These are phyloP conservation scores for Elaphurus davidianus DNA, from an alignment of 2,113 vertebrate genomes.

Conservation along the genomic window DNA sequence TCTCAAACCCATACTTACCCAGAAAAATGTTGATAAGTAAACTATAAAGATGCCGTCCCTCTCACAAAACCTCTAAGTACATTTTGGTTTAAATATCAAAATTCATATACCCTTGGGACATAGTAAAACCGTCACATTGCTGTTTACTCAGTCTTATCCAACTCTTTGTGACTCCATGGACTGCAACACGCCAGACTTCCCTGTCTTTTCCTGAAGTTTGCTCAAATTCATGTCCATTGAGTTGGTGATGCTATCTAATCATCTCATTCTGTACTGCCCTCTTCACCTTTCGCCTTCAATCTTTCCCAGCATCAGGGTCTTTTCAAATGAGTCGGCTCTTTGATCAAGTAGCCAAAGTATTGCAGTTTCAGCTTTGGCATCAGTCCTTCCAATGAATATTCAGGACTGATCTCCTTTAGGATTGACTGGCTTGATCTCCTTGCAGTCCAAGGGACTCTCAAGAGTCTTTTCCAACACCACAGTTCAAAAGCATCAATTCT, in stretches of 20 bases:
- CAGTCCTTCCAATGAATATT: not conserved
- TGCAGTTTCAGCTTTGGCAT: not conserved
- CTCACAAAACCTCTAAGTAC: not conserved
- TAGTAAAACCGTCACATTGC: not conserved
- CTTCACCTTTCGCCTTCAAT: not conserved
- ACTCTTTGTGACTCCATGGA: not conserved
- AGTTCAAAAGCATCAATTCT: not conserved
- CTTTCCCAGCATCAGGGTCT: not conserved
- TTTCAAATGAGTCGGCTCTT: not conserved
- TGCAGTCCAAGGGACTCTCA: not conserved
- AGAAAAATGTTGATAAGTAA: not conserved
- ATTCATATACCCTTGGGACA: not conserved
- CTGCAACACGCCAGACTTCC: not conserved
- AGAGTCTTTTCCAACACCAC: not conserved
- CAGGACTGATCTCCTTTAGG: not conserved
- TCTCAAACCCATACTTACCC: not conserved
- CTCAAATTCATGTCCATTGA: not conserved
- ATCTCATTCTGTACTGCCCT: not conserved
- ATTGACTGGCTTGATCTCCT: not conserved
- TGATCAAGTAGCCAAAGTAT: not conserved
- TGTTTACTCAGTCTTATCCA: not conserved
- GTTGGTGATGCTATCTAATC: not conserved
- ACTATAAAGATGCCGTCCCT: not conserved
- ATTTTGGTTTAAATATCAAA: not conserved
- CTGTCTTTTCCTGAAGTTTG: not conserved